Evolutionary conservation across 2,113 vertebrate genomes (phyloP).

Genomic region (Rissa tridactyla): DNA sequence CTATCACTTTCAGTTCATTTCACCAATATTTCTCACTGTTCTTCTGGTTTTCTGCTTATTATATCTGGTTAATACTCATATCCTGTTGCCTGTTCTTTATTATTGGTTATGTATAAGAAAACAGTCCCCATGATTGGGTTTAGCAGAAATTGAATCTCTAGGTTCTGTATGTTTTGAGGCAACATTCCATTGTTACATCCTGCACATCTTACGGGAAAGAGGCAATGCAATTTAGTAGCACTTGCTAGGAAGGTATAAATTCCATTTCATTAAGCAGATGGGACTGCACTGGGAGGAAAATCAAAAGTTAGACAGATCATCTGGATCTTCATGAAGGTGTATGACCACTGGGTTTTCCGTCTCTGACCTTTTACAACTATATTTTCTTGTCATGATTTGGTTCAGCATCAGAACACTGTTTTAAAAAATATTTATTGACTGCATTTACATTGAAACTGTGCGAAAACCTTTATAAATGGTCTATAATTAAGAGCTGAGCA

Average conservation of each 20-base stretch:
- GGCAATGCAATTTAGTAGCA: background rate
- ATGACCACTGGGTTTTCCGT: background rate
- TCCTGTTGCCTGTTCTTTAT: background rate
- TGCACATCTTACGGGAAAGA: background rate
- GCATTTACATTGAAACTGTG: background rate
- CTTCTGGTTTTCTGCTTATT: background rate
- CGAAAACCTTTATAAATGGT: background rate
- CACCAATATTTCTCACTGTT: background rate
- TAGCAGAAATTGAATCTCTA: background rate
- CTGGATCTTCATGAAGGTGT: background rate
- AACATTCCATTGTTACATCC: background rate
- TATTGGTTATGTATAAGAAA: background rate
- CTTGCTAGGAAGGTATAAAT: background rate
- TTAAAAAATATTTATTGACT: background rate
- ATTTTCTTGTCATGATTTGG: background rate
- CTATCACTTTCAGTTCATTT: background rate
- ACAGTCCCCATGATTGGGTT: background rate
- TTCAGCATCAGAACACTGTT: rapidly evolving
- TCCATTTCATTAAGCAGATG: background rate
- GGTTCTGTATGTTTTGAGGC: background rate
- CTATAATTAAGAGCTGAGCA: background rate
- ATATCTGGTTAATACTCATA: background rate
- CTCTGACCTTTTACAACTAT: background rate
- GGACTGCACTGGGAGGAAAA: background rate
- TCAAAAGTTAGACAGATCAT: background rate